These are phyloP conservation scores for Zenarchopterus dispar DNA, from an alignment of 2,797 vertebrate genomes.

Conservation along the genomic window DNA sequence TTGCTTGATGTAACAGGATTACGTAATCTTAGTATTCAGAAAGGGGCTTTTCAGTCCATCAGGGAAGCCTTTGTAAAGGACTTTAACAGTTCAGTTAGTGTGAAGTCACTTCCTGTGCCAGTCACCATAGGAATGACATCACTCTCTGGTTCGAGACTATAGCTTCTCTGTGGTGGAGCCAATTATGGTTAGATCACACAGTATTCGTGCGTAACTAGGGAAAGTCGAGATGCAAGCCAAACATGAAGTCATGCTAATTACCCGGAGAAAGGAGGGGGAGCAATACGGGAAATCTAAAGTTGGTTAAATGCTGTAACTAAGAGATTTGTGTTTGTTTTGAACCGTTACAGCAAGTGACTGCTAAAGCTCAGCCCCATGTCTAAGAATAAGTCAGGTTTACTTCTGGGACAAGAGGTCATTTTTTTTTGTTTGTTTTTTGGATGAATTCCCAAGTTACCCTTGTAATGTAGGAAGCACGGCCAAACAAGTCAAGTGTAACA, in stretches of 20 bases:
- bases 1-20: constrained; percentile 41
- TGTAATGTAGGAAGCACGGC: constrained; percentile 56
- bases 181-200: constrained; percentile 73
- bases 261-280: constrained; percentile 55
- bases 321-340: constrained; percentile 74
- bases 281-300: constrained; percentile 43
- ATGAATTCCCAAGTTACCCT: constrained; percentile 41
- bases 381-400: constrained; percentile 32
- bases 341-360: constrained; percentile 18
- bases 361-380: constrained; percentile 9
- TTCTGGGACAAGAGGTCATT: too few species aligned
- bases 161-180: constrained; percentile 73
- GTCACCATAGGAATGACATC: constrained; percentile 68
- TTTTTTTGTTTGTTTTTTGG: constrained; percentile 34
- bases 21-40: constrained; percentile 33
- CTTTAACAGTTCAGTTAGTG: constrained; percentile 40
- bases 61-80: constrained; percentile 39
- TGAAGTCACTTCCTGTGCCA: constrained; percentile 74
- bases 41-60: constrained; percentile 43
- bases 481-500: constrained; percentile 52
- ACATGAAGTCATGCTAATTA: constrained; percentile 76
- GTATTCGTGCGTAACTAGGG: constrained; percentile 72
- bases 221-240: constrained; percentile 73
- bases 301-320: constrained; percentile 69
- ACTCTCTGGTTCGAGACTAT: constrained; percentile 73